phyloP scores from a whole-genome alignment of 2,113 vertebrate genomes.

The Oriolus oriolus region DNA sequence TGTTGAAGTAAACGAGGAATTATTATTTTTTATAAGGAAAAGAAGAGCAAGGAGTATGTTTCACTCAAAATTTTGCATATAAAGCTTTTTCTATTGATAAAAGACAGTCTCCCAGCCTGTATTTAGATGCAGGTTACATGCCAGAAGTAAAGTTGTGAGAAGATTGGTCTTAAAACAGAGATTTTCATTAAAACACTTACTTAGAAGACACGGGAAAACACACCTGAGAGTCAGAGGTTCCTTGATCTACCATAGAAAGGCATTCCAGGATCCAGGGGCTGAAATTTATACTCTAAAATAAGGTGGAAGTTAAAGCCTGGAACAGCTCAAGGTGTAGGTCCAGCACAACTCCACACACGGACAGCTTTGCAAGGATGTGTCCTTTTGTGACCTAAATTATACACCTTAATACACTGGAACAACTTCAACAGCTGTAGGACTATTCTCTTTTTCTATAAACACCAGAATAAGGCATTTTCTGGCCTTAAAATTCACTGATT shows the following conservation, averaged over 20 bases:
- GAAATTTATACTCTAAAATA: neutral
- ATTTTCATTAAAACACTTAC: neutral
- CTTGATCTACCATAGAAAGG: neutral
- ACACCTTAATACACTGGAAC: neutral
- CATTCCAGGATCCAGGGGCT: neutral
- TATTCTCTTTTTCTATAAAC: neutral
- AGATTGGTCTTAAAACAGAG: neutral
- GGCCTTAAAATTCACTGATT: neutral
- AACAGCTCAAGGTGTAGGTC: neutral
- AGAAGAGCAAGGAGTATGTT: neutral
- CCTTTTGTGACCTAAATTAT: neutral
- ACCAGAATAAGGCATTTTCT: neutral
- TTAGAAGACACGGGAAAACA: neutral
- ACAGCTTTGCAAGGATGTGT: neutral
- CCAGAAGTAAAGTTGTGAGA: neutral
- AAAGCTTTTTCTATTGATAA: fast-evolving
- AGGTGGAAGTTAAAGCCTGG: neutral
- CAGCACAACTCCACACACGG: neutral
- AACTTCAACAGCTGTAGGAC: neutral
- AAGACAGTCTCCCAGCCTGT: neutral
- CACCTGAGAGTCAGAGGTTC: neutral
- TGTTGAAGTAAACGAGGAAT: neutral
- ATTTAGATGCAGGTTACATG: too few relatives aligned
- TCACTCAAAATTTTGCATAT: neutral
- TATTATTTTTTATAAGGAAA: neutral